Evolutionary conservation across 2,797 vertebrate species (phyloP).

Genomic region (Thamnophis elegans): DNA sequence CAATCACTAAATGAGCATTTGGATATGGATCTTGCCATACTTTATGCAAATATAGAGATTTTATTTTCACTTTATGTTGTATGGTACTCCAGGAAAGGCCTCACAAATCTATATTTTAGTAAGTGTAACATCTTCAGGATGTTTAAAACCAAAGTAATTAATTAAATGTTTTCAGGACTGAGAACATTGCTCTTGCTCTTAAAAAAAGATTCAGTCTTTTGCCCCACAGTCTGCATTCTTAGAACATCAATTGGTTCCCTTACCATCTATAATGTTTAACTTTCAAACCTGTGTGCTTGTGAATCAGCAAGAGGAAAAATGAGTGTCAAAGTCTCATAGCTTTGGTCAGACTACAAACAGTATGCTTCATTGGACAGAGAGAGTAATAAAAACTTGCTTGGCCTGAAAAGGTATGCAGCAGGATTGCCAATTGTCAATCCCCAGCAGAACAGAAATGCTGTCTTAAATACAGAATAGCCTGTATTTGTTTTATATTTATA

Average conservation of each 20-base stretch:
- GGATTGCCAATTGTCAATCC: background rate
- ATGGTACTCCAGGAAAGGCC: background rate
- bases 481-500: background rate
- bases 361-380: slow-evolving; percentile 1
- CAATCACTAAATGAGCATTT: background rate
- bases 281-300: background rate
- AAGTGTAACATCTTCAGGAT: background rate
- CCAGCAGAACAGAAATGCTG: background rate
- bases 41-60: background rate
- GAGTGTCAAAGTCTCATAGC: background rate
- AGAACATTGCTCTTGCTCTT: background rate
- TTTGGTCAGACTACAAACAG: background rate
- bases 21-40: background rate
- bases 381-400: background rate
- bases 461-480: background rate
- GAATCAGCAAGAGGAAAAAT: background rate
- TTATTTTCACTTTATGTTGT: background rate
- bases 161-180: background rate
- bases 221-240: background rate
- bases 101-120: background rate
- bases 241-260: background rate
- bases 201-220: background rate
- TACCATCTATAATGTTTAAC: background rate
- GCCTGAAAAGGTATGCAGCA: background rate
- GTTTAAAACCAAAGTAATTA: background rate